Base-by-base conservation (phyloP, 37 sponge, comb jelly and placozoan genomes). In the Eunapius fragilis region DNA sequence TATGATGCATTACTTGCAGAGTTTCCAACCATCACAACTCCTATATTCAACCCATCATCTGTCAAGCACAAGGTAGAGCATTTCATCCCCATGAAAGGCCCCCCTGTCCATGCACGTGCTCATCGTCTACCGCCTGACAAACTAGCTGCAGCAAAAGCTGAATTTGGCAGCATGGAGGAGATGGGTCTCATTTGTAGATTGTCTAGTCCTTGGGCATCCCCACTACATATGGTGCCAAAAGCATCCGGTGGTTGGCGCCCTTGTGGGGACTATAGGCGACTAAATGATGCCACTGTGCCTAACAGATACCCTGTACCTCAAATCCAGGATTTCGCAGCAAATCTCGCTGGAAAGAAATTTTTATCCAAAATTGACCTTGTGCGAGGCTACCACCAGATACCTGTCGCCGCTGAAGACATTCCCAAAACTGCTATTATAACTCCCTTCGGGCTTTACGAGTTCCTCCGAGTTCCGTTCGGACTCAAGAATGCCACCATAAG, bases 371-470 rank as follows among this genome's bases (percentile, higher is more conserved):
- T 79, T 32, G 75, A 80, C 31, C 76, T 80, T 30, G 37, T 80
- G 25, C 58, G 70, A 74, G 87, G 47, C 38, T 87, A 80, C 75
- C 87, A 87, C 81, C 87, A 87, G 81, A 87, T 87, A 35, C 87
- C 87, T 2, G 81, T 87, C 47, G 47, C 67, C 35, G 75, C 31
- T 47, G 74, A 19, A 33, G 75, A 83, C 75, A 71, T 83, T n/a
- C 84, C 84, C 84, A 83, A 83, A 34, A 83, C 67, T 25, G 84
- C 84, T n/a, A 28, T 82, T n/a, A 37, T 79, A 45, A 79, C 68
- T 22, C 81, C 68, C 12, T 50, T 50, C 67, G 76, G 76, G n/a
- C 67, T 67, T n/a, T 80, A 33, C 41, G 68, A 48, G 31, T 80
- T 80, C 69, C 80, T 80, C 71, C 47, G 73, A 12, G 79, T 79